A percentile compares a stretch with the other conserved stretches of the same genome.
Conservation (phyloP, 2,113 vertebrate species). For the Tonatia bakeri region DNA sequence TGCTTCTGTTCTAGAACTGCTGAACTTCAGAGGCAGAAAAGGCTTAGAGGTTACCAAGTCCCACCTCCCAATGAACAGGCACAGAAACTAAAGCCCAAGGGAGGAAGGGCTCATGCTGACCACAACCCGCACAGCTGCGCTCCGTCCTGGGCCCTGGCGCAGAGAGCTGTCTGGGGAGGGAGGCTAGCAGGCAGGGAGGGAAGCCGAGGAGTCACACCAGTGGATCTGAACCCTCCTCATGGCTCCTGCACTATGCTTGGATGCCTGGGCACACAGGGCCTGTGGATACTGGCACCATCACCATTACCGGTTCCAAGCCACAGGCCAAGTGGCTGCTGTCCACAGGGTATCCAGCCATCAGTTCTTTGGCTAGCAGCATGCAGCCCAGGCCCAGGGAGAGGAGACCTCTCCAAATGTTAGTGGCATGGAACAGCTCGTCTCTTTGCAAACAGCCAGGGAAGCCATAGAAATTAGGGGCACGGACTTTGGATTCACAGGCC, state of each 20-base stretch:
- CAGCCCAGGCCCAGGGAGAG: not conserved
- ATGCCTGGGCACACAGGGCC: not conserved
- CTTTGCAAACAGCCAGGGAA: not conserved
- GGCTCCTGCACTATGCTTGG: not conserved
- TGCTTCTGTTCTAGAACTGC: not conserved
- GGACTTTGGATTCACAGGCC: not conserved
- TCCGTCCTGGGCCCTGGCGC: not conserved
- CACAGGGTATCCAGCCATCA: not conserved
- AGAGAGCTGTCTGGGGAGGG: not conserved
- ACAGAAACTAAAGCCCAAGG: not conserved
- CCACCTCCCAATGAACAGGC: not conserved
- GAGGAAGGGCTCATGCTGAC: not conserved
- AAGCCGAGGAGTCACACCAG: not conserved
- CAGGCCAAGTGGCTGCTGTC: not conserved
- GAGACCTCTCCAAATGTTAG: not conserved
- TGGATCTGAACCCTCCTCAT: not conserved
- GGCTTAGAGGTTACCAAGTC: not conserved
- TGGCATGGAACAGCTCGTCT: not conserved
- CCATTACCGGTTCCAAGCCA: not conserved
- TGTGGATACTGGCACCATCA: not conserved
- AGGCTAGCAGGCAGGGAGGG: not conserved
- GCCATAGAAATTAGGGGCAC: not conserved
- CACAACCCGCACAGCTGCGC: not conserved
- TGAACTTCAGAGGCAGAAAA: conserved; percentile 21
- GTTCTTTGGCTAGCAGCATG: not conserved